Evolutionary conservation across 1,140 invertebrate genomes (phyloP).

Genomic region (Marisa cornuarietis): DNA sequence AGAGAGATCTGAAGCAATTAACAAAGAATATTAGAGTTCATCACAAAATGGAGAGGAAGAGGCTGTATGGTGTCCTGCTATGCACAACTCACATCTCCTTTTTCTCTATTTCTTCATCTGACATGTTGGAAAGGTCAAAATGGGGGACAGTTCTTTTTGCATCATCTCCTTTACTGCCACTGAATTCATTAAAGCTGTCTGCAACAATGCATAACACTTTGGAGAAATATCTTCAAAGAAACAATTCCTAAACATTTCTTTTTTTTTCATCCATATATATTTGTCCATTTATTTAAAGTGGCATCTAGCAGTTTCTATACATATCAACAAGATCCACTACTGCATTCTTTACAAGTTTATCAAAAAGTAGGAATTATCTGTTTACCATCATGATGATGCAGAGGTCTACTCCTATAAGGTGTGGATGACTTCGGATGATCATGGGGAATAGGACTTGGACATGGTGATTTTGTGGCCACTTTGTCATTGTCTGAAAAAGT

Average conservation of each 20-base stretch:
- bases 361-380: too few species aligned
- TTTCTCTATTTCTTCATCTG: constrained; percentile 35
- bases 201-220: constrained; percentile 11
- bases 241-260: too few species aligned
- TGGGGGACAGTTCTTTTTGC: constrained; percentile 31
- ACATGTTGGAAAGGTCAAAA: constrained; percentile 42
- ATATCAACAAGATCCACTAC: too few species aligned
- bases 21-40: not conserved
- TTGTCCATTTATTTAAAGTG: too few species aligned
- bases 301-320: too few species aligned
- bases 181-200: constrained; percentile 46
- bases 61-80: not conserved
- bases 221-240: too few species aligned
- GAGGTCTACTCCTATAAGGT: constrained; percentile 40
- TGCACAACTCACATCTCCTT: constrained; percentile 26
- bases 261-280: too few species aligned
- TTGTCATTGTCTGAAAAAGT: not conserved
- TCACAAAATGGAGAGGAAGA: not conserved
- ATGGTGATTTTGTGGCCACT: constrained; percentile 29
- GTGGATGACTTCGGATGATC: constrained; percentile 54
- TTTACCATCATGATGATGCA: constrained; percentile 28
- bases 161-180: constrained; percentile 13
- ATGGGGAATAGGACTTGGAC: constrained; percentile 48
- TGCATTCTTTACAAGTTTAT: too few species aligned
- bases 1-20: not conserved